These are phyloP conservation scores for Drosophila varians DNA, from an alignment of 1,140 invertebrate genomes.

Conservation along the genomic window DNA sequence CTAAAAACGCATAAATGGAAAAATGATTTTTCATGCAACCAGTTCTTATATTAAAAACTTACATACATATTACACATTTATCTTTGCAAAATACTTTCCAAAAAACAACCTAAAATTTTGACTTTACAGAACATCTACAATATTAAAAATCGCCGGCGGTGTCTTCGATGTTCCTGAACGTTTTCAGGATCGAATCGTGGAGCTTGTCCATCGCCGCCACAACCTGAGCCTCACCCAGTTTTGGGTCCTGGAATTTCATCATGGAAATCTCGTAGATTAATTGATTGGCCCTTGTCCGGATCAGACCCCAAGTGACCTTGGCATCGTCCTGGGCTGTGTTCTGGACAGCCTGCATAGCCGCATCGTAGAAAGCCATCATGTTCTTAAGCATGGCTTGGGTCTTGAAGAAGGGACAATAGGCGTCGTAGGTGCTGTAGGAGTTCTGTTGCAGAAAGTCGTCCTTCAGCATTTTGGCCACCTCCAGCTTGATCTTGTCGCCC, in stretches of 20 bases:
- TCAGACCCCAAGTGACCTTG: constrained; percentile 66
- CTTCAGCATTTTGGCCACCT: constrained; percentile 74
- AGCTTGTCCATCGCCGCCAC: constrained; percentile 8
- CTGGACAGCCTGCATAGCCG: constrained; percentile 30
- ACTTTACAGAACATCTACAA: too few species aligned
- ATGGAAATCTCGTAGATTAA: constrained; percentile 64
- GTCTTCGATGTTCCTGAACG: constrained; percentile 37
- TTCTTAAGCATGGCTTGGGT: constrained; percentile 71
- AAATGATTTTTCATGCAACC: constrained; percentile 33
- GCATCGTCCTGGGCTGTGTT: constrained; percentile 43
- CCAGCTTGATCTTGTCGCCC: constrained; percentile 70
- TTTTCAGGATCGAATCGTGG: not conserved
- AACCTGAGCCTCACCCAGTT: constrained; percentile 18
- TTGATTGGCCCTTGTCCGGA: constrained; percentile 31
- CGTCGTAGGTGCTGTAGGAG: constrained; percentile 70
- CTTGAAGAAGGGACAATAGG: constrained; percentile 76
- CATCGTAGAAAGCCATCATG: constrained; percentile 62
- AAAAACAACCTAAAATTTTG: not conserved
- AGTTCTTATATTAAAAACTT: constrained; percentile 9
- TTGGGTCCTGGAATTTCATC: constrained; percentile 68
- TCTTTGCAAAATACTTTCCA: not conserved
- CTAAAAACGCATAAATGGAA: constrained; percentile 26
- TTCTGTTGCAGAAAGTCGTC: constrained; percentile 80
- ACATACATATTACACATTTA: not conserved
- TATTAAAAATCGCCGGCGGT: constrained; percentile 10